Evolutionary conservation across 1,140 invertebrate species (phyloP), one percentile per base, ranked within the genome.

Genomic region (Venustaconcha ellipsiformis): DNA sequence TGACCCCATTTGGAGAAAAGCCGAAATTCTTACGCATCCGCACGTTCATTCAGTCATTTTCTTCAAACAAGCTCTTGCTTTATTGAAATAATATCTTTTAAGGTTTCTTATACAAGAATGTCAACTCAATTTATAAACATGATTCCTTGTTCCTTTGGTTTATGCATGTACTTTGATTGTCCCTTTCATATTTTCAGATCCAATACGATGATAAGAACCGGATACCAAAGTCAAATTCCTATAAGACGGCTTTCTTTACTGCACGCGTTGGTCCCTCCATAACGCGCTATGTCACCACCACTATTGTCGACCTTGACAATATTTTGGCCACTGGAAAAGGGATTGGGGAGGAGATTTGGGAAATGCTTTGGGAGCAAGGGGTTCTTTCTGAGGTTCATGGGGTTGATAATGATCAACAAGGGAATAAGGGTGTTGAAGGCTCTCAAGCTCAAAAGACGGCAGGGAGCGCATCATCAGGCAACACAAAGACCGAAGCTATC

Each of bases 211-310:
- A 57, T 14, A 48, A 37, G 20, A 77, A 67, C 63, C 69, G 70
- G 17, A 64, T 77, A 14, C 69, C 67, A 26, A 77, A 77, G 70
- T 72, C 75, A 14, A 77, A 70, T n/a, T 77, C 75, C 1, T 70
- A 71, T 26, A 67, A 37, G 18, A 72, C 74, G 26, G 48, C 71
- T 17, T 59, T 59, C 14, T 17, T 74, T 17, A 74, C 77, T 23
- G 67, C 77, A 15, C 72, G 75, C 74, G 69, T 83, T n/a, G 74
- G 74, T 68, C 67, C 59, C 18, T 67, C 73, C 5, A 67, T 77
- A 15, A 69, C 74, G 65, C 30, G 62, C n/a, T 75, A 70, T 62
- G 65, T 62, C 30, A 72, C 67, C 14, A 74, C 72, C 71, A 70
- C 68, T 64, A 74, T 74, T 66, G 14, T 72, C 23, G 65, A 82